Base-by-base conservation (phyloP, 2,888 invertebrate species). In the Brassicogethes aeneus region DNA sequence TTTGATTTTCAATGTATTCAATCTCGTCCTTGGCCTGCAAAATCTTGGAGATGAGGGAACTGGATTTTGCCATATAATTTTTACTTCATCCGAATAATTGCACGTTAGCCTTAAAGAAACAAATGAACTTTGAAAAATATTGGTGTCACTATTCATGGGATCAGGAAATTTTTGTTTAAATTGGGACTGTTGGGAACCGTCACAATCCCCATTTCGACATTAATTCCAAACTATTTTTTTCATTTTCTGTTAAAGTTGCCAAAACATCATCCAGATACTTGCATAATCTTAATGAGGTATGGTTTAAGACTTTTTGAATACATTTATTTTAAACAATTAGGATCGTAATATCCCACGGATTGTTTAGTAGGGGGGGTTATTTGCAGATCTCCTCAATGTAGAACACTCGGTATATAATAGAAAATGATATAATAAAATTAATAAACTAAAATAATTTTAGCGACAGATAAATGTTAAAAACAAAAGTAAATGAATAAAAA, bases 181-280 rank as follows among this genome's bases (percentile, higher is more conserved):
- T 39, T 50, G 40, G 47, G 41, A 10, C 41, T 36, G 37, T 46
- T 50, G 29, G 39, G 50, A 17, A 45, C 55, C 45, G 51, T 55
- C 46, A 48, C 53, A 39, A 16, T n/a, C 55, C 55, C 54, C 54
- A 56, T 44, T 57, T 56, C 12, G 38, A 51, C 16, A 53, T 44
- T 17, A 57, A 35, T 15, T 34, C 14, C 3, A 43, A 31, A 10
- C 32, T 13, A 16, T 32, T n/a, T 8, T 17, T n/a, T n/a, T 43
- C 43, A 37, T 39, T 7, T 16, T 35, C 33, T 32, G 45, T 31
- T 16, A 34, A 3, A 16, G 36, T 39, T 31, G 17, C 17, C 3
- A 42, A 10, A 2, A 34, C 36, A n/a, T 42, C 45, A 36, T 23
- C 23, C 23, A 23, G 23, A 23, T 23, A 23, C 7, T 7, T 5